Conservation (phyloP, 1,140 invertebrate genomes). For the Panulirus ornatus region DNA sequence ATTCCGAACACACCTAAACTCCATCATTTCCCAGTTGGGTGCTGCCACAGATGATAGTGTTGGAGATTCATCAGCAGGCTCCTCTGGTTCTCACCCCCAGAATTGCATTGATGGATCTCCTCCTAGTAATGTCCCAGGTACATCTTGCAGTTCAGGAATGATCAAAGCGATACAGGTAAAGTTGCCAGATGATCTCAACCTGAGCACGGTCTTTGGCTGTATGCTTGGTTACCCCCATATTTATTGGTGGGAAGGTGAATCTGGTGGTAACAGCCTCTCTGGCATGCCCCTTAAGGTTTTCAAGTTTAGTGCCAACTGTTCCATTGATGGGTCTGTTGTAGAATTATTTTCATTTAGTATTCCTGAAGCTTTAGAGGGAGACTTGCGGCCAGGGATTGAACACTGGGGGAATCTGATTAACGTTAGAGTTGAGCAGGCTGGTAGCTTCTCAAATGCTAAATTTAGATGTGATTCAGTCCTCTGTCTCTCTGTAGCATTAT, state of each 20-base stretch:
- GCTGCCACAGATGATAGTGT: conserved; percentile 21
- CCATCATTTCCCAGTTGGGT: conserved; percentile 68
- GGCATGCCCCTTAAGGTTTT: conserved; percentile 74
- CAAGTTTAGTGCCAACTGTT: conserved; percentile 68
- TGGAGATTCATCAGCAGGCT: not conserved
- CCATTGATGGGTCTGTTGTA: conserved; percentile 32
- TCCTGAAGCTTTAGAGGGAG: conserved; percentile 68
- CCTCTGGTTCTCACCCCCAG: not conserved
- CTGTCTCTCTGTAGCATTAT: conserved; percentile 73
- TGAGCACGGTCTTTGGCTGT: conserved; percentile 74
- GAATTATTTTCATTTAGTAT: conserved; percentile 75
- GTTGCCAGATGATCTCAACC: conserved; percentile 68
- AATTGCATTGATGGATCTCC: conserved; percentile 15
- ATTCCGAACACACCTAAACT: conserved; percentile 61
- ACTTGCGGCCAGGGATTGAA: conserved; percentile 67
- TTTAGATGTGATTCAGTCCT: conserved; percentile 74
- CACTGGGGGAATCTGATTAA: conserved; percentile 74
- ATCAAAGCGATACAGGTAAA: conserved; percentile 67
- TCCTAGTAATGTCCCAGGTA: not conserved
- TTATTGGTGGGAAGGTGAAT: conserved; percentile 74
- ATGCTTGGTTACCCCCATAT: conserved; percentile 74
- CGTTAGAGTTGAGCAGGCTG: conserved; percentile 63
- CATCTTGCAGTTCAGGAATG: not conserved
- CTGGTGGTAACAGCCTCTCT: conserved; percentile 71
- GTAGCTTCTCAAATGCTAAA: conserved; percentile 68